These are phyloP conservation scores for Amiota communis DNA, from an alignment of 2,888 invertebrate species.

Conservation along the genomic window DNA sequence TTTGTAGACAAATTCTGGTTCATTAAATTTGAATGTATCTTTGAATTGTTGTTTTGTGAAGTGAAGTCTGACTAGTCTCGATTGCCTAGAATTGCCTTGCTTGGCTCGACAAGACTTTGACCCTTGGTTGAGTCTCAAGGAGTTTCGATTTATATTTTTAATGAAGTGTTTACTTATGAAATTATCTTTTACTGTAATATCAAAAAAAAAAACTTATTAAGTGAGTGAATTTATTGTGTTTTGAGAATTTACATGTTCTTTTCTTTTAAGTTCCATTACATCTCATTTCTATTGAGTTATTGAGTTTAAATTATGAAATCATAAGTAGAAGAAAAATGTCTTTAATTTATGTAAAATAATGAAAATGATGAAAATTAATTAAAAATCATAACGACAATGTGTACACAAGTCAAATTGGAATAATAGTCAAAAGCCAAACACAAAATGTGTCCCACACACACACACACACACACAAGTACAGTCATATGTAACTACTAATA, in stretches of 20 bases:
- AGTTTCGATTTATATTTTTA: no score
- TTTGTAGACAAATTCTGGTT: constrained; percentile 28
- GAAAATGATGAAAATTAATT: constrained; percentile 36
- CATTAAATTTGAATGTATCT: constrained; percentile 33
- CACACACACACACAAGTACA: not conserved
- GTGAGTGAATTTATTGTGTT: no score
- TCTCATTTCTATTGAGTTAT: no score
- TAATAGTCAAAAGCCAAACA: constrained; percentile 24
- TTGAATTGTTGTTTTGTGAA: not conserved
- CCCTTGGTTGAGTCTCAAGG: no score
- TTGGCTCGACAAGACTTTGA: not conserved
- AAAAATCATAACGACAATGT: constrained; percentile 38
- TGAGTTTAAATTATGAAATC: no score
- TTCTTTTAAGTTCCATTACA: no score
- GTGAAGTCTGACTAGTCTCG: constrained; percentile 16
- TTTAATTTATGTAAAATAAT: no score
- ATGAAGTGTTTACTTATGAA: no score
- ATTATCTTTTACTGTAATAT: no score
- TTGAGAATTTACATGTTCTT: no score
- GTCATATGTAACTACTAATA: not conserved
- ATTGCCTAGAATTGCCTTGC: not conserved
- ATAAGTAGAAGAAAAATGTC: no score
- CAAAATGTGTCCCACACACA: not conserved
- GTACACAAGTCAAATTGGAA: constrained; percentile 37
- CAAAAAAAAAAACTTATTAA: no score